These are phyloP conservation scores for Drosophila leonis DNA, from an alignment of 2,888 invertebrate species.

Conservation along the genomic window DNA sequence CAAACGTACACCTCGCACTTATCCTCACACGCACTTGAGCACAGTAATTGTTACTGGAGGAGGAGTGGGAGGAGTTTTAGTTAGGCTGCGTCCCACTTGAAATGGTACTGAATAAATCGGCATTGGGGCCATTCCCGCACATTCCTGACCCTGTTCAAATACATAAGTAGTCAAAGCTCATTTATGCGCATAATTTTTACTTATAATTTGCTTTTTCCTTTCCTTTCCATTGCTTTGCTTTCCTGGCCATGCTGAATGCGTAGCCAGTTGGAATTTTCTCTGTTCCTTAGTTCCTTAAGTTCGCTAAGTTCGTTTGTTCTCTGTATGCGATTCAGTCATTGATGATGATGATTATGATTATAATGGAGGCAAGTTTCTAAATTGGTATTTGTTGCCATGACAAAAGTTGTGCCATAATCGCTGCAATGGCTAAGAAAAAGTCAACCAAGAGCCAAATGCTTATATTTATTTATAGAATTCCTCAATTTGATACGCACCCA, in stretches of 20 bases:
- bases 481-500: slow-evolving; percentile 20
- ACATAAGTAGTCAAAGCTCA: slow-evolving; percentile 61
- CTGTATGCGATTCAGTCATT: slow-evolving; percentile 28
- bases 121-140: slow-evolving; percentile 10
- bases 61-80: background rate
- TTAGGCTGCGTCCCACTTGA: slow-evolving; percentile 22
- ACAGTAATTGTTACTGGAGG: slow-evolving; percentile 44
- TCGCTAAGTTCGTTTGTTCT: background rate
- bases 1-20: slow-evolving; percentile 17
- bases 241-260: background rate
- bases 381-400: slow-evolving; percentile 62
- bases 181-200: slow-evolving; percentile 77
- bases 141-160: slow-evolving; percentile 46
- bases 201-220: slow-evolving; percentile 59
- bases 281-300: slow-evolving; percentile 3
- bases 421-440: slow-evolving; percentile 33
- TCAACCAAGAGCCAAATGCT: slow-evolving; percentile 44
- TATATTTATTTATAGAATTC: slow-evolving; percentile 60
- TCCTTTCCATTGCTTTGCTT: background rate
- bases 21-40: slow-evolving; percentile 40
- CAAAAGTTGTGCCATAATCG: slow-evolving; percentile 66
- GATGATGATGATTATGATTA: slow-evolving; percentile 47
- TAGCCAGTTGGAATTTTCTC: slow-evolving; percentile 5
- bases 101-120: slow-evolving; percentile 47
- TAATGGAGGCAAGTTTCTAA: slow-evolving; percentile 44